Base-by-base conservation (phyloP, 2,888 invertebrate species). In the Cataglyphis rosenhaueri region DNA sequence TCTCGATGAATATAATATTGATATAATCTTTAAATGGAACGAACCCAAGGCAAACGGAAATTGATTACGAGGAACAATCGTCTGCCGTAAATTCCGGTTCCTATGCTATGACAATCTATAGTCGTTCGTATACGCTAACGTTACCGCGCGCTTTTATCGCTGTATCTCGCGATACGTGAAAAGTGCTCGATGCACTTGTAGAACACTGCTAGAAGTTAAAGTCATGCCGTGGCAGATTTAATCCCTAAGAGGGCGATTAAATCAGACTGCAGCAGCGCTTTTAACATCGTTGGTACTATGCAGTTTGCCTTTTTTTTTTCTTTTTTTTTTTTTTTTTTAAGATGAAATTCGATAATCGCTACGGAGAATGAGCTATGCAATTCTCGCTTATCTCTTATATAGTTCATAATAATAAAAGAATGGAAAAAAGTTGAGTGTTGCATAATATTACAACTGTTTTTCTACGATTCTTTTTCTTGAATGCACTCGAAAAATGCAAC, bases 21-120 rank as follows among this genome's bases (percentile, higher is more conserved):
- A 52, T 52, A 21, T 35, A 55, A 59, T 79, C 82, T 76, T 82
- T 35, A 70, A 82, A 65, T 32, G 9, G 38, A 68, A 55, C 65
- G 44, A 57, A 52, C 44, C 38, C 64, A 81, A 74, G 57, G 65
- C 52, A n/a, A 64, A 57, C 61, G 76, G 32, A 78, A 57, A 44
- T 41, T 18, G 61, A 62, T 82, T 61, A 61, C 66, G 64, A 44
- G 57, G 61, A 79, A 85, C 78, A 74, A 82, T 78, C 68, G 68
- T 41, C 9, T 12, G 38, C 66, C 52, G 65, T 76, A 65, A 76
- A 76, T 76, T 65, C 41, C 38, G 9, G 3, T 55, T 65, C 25
- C 65, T 52, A 64, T 52, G 25, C 38, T 25, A 18, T n/a, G 52
- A 25, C 29, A 15, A 35, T 18, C 48, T 48, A 48, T 71, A 74